Base-by-base conservation (phyloP, 2,888 invertebrate species). In the Uloborus plumipes region DNA sequence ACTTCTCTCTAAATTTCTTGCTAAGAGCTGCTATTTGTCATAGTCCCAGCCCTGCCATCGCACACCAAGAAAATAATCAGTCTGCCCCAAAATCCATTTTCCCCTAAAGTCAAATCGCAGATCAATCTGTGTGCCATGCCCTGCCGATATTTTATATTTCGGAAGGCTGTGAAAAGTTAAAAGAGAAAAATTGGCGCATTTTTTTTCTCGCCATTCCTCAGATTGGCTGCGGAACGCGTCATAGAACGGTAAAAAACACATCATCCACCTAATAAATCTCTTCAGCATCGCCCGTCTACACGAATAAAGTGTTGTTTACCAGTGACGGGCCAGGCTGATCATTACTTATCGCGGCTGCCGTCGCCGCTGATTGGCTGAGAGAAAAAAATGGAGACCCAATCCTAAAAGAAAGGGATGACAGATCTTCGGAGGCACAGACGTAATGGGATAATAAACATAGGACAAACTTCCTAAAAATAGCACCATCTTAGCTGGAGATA, bases 241-340 rank as follows among this genome's bases (percentile, higher is more conserved):
- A 39, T 39, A 20, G 22, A 59, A 18, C 59, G 18, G n/a, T 59
- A 22, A 26, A 26, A 26, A 71, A 72, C 50, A 50, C 15, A 47
- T 61, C 61, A 53, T 61, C 22, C 69, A 39, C 47, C 80, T 74
- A 81, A 81, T 81, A 81, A 81, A 81, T 81, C 74, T 81, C 62
- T 58, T 26, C 26, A 14, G 39, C 64, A 74, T 74, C 69, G 69
- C 26, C 65, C 69, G 75, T 75, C 80, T 74, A 81, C 74, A 75
- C 69, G 74, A 74, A 81, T 70, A 74, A 67, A 81, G 74, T 65
- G 73, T 81, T 81, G 80, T 80, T 80, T 80, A 74, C 80, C 78
- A 64, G 55, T 64, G 73, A 70, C 70, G 80, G 55, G 31, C 69
- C 64, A 16, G 14, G 15, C 11, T 26, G 69, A 69, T 80, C 80